Conservation (phyloP, 2,113 vertebrate genomes). For the Aleadryas rufinucha region DNA sequence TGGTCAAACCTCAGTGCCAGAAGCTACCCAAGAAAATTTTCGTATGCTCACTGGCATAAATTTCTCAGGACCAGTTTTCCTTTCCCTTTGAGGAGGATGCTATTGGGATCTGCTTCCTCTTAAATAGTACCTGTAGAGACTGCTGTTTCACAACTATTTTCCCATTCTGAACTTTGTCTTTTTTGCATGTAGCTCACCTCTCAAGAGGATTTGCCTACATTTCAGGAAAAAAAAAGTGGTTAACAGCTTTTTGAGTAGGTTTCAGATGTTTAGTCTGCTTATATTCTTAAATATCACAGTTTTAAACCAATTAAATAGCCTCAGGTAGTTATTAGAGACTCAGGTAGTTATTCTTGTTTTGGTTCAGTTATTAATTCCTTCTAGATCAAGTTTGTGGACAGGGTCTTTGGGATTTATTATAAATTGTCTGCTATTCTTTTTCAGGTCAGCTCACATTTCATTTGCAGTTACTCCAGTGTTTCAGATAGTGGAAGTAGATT, state of each 20-base stretch:
- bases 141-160: neutral
- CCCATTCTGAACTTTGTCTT: neutral
- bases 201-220: neutral
- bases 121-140: neutral
- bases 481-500: neutral
- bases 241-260: neutral
- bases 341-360: neutral
- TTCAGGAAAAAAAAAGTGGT: accelerated
- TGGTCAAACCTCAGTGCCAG: neutral
- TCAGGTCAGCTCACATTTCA: neutral
- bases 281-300: neutral
- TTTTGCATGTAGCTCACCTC: neutral
- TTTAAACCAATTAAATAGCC: neutral
- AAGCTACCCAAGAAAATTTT: neutral
- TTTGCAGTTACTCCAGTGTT: neutral
- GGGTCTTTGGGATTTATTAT: neutral
- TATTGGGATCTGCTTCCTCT: neutral
- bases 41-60: neutral
- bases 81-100: neutral
- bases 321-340: neutral
- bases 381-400: neutral
- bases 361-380: neutral
- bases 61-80: neutral
- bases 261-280: neutral
- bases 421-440: neutral